Evolutionary conservation across 2,888 invertebrate species (phyloP).

Genomic region (Rutpela maculata): DNA sequence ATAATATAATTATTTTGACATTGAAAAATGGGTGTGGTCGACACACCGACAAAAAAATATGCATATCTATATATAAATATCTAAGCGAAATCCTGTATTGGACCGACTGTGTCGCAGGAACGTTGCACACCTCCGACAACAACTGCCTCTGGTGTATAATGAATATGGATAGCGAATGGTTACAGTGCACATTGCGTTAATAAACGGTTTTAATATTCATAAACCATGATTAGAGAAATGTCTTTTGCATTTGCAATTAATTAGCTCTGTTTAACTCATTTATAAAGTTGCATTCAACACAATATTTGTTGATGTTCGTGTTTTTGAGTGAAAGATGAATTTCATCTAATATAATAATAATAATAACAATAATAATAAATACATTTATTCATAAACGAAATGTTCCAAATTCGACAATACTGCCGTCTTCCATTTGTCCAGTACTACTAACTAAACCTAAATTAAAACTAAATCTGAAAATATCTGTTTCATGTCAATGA

Average conservation of each 20-base stretch:
- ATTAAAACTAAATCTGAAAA: too few relatives aligned
- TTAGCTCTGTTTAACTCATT: neutral
- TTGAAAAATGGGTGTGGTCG: conserved; percentile 27
- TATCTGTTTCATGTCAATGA: too few relatives aligned
- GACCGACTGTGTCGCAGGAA: conserved; percentile 1
- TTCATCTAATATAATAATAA: too few relatives aligned
- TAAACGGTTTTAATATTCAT: neutral
- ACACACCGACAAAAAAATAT: conserved; percentile 4
- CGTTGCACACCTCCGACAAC: conserved; percentile 4
- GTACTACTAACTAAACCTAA: too few relatives aligned
- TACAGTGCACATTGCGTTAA: neutral
- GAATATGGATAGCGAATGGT: neutral
- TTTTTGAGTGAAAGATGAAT: too few relatives aligned
- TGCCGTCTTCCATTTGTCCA: too few relatives aligned
- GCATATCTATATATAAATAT: neutral
- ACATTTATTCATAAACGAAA: too few relatives aligned
- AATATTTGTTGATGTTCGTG: too few relatives aligned
- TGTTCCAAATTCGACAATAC: too few relatives aligned
- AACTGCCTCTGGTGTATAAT: neutral
- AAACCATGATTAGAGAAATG: neutral
- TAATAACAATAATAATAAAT: too few relatives aligned
- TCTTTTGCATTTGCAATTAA: neutral
- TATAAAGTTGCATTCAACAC: neutral
- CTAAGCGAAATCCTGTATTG: conserved; percentile 7
- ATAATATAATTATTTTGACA: conserved; percentile 10